Percentiles rank a stretch among this genome's conserved stretches.
These are phyloP conservation scores for Lucinisca nassula DNA, from an alignment of 2,888 invertebrate genomes.

Conservation along the genomic window DNA sequence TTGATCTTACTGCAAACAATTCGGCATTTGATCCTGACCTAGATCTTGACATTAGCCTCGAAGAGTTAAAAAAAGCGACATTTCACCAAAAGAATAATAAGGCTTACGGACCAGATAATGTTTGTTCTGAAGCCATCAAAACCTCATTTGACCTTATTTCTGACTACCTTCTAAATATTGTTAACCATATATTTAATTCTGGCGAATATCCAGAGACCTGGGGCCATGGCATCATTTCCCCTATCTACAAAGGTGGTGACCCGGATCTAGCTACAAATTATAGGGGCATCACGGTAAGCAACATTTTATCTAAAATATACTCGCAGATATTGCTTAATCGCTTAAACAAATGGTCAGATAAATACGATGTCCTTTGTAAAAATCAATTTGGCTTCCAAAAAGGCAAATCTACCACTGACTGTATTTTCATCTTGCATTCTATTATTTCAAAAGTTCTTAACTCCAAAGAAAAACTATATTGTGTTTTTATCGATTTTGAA, in stretches of 20 bases:
- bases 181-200: no score
- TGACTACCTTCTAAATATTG: no score
- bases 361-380: background rate
- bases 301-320: constrained; percentile 2
- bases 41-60: no score
- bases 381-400: background rate
- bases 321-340: background rate
- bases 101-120: no score
- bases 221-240: background rate
- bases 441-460: background rate
- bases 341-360: constrained; percentile 3
- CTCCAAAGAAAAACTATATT: background rate
- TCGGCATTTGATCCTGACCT: no score
- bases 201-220: no score
- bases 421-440: background rate
- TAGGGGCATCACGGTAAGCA: background rate
- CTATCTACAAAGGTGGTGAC: background rate
- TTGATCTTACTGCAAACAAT: no score
- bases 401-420: background rate
- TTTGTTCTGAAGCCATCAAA: no score
- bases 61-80: no score
- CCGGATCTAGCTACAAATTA: background rate
- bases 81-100: no score
- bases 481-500: background rate
- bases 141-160: no score